Percentiles rank a stretch among this genome's conserved stretches.
Conservation (phyloP, 2,797 vertebrate genomes). For the Leucoraja ocellata region DNA sequence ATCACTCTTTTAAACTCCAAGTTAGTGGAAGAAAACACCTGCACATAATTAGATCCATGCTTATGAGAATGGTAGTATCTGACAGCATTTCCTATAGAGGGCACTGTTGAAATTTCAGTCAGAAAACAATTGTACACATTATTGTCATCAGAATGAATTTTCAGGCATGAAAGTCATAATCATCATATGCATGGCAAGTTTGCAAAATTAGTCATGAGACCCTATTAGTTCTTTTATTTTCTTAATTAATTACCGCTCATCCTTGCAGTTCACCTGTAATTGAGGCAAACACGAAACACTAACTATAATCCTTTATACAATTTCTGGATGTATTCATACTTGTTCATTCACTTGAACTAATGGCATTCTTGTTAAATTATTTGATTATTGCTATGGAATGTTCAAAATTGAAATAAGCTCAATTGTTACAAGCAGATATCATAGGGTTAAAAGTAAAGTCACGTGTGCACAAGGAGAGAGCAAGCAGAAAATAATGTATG, state of each 20-base stretch:
- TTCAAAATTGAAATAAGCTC: background rate
- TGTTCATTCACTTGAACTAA: background rate
- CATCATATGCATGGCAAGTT: background rate
- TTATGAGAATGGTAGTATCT: background rate
- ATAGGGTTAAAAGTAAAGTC: no score
- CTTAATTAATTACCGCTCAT: background rate
- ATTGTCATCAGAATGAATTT: background rate
- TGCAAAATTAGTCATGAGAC: background rate
- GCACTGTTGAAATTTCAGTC: slow-evolving; percentile 13
- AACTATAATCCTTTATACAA: background rate
- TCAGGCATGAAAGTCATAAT: background rate
- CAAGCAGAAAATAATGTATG: no score
- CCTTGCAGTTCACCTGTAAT: background rate
- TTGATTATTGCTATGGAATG: background rate
- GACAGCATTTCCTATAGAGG: background rate
- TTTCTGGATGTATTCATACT: background rate
- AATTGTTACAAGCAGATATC: background rate
- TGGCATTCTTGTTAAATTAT: no score
- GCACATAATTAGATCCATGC: background rate
- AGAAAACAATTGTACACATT: background rate
- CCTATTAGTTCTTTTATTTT: background rate
- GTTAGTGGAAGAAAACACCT: background rate
- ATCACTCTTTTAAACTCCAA: no score
- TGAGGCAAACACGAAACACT: background rate
- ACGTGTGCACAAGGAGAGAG: no score